These are phyloP conservation scores for Cassiopea andromeda DNA, from an alignment of 30 jellyfish, hydroid and myxozoan species.

Conservation along the genomic window DNA sequence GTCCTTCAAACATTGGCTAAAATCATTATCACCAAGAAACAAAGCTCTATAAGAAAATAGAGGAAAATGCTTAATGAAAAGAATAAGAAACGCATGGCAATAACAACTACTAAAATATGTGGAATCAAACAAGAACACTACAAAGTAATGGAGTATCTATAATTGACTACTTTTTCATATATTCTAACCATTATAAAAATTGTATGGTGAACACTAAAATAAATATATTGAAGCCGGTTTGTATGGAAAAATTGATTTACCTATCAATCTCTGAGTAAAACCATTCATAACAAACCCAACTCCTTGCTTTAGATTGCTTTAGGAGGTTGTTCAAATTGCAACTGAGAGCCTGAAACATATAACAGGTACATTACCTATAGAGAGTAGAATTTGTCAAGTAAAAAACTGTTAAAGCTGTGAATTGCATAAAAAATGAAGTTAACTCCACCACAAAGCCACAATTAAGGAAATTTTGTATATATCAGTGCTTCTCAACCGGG, in stretches of 20 bases:
- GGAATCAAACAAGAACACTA: too few relatives aligned
- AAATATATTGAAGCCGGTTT: background rate
- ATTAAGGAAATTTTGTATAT: too few relatives aligned
- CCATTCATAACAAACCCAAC: constrained; percentile 97
- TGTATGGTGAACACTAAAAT: too few relatives aligned
- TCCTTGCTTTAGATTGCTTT: constrained; percentile 94
- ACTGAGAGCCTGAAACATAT: constrained; percentile 53
- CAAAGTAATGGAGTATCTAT: too few relatives aligned
- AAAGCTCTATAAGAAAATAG: constrained; percentile 70
- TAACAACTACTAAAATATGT: too few relatives aligned
- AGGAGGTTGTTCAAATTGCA: constrained; percentile 67
- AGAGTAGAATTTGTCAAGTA: background rate
- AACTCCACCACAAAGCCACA: background rate
- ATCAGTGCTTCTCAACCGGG: too few relatives aligned
- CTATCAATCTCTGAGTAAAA: constrained; percentile 94
- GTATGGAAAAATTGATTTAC: background rate
- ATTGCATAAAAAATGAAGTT: too few relatives aligned
- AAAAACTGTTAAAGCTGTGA: background rate
- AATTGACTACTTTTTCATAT: too few relatives aligned
- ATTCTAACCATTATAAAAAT: too few relatives aligned
- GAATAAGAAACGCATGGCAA: too few relatives aligned
- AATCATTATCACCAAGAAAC: constrained; percentile 92
- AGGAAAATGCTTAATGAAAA: too few relatives aligned
- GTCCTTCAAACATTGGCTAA: constrained; percentile 84
- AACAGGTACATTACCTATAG: background rate